Percentiles rank a stretch among this genome's conserved stretches.
Evolutionary conservation across 2,113 vertebrate species (phyloP).

Genomic region (Butastur rufipennis): DNA sequence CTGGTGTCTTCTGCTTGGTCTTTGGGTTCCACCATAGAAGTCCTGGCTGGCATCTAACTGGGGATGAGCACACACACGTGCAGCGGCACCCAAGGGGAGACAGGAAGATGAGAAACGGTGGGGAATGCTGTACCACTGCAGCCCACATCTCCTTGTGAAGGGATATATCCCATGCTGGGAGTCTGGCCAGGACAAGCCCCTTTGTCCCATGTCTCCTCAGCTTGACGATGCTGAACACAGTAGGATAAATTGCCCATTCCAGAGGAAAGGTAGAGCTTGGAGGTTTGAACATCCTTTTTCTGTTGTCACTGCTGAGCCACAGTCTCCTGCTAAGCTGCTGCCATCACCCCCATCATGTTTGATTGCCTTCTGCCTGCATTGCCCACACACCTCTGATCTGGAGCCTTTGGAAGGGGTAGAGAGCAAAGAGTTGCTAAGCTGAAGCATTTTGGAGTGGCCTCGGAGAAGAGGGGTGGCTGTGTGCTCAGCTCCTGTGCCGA

Average conservation of each 20-base stretch:
- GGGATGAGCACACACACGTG: background rate
- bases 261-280: background rate
- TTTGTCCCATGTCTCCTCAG: background rate
- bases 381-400: background rate
- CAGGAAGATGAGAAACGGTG: fast-evolving
- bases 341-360: background rate
- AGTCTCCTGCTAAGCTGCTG: background rate
- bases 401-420: background rate
- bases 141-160: background rate
- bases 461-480: background rate
- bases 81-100: no score
- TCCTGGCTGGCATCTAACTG: background rate
- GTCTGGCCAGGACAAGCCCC: background rate
- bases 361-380: background rate
- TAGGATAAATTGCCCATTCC: background rate
- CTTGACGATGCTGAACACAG: background rate
- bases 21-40: background rate
- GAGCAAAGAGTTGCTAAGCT: background rate
- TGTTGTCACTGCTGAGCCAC: background rate
- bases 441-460: background rate
- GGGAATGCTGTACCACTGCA: background rate
- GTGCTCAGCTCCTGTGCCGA: background rate
- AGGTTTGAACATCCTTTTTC: background rate
- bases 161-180: background rate
- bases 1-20: background rate